A percentile compares a stretch with the other conserved stretches of the same genome.
Conservation (phyloP, 1,140 invertebrate species). For the Lordiphosa stackelbergi region DNA sequence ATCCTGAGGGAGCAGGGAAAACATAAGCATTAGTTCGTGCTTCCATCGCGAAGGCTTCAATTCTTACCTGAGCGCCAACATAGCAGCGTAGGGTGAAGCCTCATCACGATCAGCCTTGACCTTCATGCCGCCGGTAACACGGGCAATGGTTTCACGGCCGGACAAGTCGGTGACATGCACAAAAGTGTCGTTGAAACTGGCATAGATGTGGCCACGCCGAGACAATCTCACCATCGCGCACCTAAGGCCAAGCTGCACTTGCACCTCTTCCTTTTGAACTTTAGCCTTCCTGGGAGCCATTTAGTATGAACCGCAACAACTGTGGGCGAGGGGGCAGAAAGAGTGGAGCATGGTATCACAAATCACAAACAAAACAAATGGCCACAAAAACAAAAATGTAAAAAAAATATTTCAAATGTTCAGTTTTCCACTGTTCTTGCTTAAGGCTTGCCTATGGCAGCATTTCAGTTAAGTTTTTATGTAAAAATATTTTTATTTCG, state of each 20-base stretch:
- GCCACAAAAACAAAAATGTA: conserved; percentile 25
- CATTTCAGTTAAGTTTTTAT: conserved; percentile 10
- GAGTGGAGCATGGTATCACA: not conserved
- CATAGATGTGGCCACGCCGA: conserved; percentile 99
- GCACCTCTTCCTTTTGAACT: conserved; percentile 96
- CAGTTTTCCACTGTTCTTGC: not conserved
- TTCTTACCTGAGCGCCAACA: conserved; percentile 98
- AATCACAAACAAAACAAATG: conserved; percentile 41
- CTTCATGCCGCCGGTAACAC: conserved; percentile 99
- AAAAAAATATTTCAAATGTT: conserved; percentile 34
- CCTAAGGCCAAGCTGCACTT: conserved; percentile 98
- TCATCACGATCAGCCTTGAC: conserved; percentile 99
- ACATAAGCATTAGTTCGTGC: conserved; percentile 1
- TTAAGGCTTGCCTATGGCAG: not conserved
- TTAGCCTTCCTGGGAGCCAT: conserved; percentile 99
- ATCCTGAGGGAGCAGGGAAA: conserved; percentile 83
- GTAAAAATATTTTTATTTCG: conserved; percentile 7
- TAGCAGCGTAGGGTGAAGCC: conserved; percentile 99
- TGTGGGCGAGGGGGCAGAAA: conserved; percentile 23
- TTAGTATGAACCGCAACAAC: conserved; percentile 40
- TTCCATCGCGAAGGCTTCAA: not conserved
- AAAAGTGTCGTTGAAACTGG: conserved; percentile 99
- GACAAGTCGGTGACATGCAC: conserved; percentile 99
- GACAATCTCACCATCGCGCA: conserved; percentile 96
- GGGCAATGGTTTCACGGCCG: conserved; percentile 98